A percentile compares a stretch with the other conserved stretches of the same genome.
These are phyloP conservation scores for Sycophila sp. DNA, from an alignment of 1,140 invertebrate genomes.

Conservation along the genomic window DNA sequence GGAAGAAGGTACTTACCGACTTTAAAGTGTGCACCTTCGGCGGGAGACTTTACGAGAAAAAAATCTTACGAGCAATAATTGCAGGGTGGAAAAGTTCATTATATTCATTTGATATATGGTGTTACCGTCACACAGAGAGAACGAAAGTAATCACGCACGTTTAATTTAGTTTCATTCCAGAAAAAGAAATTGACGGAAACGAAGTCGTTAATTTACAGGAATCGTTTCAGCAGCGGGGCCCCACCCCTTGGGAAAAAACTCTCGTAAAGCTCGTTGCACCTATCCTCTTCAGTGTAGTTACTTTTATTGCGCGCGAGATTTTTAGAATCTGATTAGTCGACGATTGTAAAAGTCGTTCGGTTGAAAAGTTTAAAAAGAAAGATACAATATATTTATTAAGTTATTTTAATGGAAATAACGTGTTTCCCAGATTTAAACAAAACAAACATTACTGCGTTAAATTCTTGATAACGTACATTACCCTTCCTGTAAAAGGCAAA, in stretches of 20 bases:
- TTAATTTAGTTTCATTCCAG: not conserved
- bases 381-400: too few relatives aligned
- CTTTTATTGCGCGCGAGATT: not conserved
- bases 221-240: not conserved
- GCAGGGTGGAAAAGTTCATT: not conserved
- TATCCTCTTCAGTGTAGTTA: not conserved
- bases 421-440: too few relatives aligned
- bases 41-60: too few relatives aligned
- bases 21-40: too few relatives aligned
- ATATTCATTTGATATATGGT: not conserved
- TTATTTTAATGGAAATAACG: too few relatives aligned
- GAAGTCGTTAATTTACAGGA: slow-evolving; percentile 18
- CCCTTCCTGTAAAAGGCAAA: too few relatives aligned
- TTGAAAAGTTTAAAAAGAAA: too few relatives aligned
- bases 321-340: too few relatives aligned
- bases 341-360: too few relatives aligned
- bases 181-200: not conserved
- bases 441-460: too few relatives aligned
- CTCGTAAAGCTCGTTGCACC: not conserved
- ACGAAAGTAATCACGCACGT: not conserved
- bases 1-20: too few relatives aligned
- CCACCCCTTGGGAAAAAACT: not conserved
- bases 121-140: not conserved
- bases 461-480: too few relatives aligned
- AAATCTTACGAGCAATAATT: not conserved